These are phyloP conservation scores for Epinotia brunnichana DNA, from an alignment of 2,888 invertebrate species.

Conservation along the genomic window DNA sequence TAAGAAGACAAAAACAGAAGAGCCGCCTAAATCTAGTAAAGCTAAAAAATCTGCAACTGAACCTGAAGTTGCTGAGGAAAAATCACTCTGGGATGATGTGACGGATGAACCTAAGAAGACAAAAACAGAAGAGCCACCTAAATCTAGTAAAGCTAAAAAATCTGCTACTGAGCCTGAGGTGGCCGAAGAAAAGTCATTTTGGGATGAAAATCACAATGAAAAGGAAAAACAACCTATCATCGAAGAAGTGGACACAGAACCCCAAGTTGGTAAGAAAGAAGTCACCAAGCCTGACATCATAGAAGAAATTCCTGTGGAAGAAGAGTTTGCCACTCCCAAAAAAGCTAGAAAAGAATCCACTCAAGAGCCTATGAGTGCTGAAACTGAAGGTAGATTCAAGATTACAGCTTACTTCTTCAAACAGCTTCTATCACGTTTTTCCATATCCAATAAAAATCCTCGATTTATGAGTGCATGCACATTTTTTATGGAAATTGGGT, in stretches of 20 bases:
- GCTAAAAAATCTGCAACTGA: constrained; percentile 64
- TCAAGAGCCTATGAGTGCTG: constrained; percentile 80
- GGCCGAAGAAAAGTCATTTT: constrained; percentile 68
- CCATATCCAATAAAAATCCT: constrained; percentile 17
- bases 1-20: constrained; percentile 56
- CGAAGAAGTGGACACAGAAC: constrained; percentile 63
- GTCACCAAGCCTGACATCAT: constrained; percentile 69
- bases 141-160: constrained; percentile 59
- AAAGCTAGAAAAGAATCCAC: constrained; percentile 73
- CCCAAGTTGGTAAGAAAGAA: constrained; percentile 64
- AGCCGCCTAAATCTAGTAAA: constrained; percentile 57
- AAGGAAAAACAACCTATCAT: constrained; percentile 60
- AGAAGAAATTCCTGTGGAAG: constrained; percentile 69
- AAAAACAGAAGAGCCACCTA: constrained; percentile 59
- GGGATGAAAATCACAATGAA: constrained; percentile 75
- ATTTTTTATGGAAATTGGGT: constrained; percentile 41
- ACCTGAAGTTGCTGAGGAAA: constrained; percentile 65
- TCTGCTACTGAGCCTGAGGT: constrained; percentile 64
- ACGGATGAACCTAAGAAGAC: constrained; percentile 53
- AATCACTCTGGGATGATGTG: constrained; percentile 60
- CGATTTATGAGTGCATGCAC: constrained; percentile 15
- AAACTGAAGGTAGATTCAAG: constrained; percentile 77
- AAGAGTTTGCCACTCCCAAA: constrained; percentile 69
- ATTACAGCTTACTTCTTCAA: constrained; percentile 73
- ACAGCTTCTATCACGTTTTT: constrained; percentile 74